Evolutionary conservation across 2,888 invertebrate species (phyloP), one percentile per base, ranked within the genome.

Genomic region (Microctonus aethiopoides): DNA sequence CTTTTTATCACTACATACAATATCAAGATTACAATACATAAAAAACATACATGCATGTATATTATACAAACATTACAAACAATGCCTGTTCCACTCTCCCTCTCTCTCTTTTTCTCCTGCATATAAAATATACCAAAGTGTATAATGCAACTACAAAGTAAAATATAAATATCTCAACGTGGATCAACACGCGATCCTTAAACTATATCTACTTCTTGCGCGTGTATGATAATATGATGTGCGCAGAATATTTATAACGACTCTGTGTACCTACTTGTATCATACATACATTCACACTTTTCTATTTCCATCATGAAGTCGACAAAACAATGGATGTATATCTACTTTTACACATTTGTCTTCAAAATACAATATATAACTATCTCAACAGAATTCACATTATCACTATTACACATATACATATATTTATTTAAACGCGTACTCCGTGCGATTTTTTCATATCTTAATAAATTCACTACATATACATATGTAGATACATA

Each of bases 171-270:
- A 86, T 86, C 86, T 85, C 77, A 75, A 74, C 76, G 79, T 75
- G 72, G 82, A 86, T 86, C 86, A 83, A 84, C 86, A 86, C 85
- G 86, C 86, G 83, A 86, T 80, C 80, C 78, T 74, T 78, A 75
- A 78, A 76, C 77, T 74, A 74, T 74, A 74, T 74, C 62, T 57
- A 61, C 46, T 68, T 68, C 69, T 71, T 67, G 68, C 71, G 67
- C 71, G 67, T 72, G 72, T 62, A 62, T 20, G 46, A 4, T 39
- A n/a, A 46, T 46, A 46, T 46, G 46, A 46, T 46, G 46, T 16
- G 46, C 16, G 16, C 46, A 46, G 46, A 46, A 46, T 46, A 20
- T n/a, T n/a, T 46, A 46, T 46, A 46, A 46, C 16, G 16, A n/a
- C 3, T 3, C 46, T 16, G 46, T n/a, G n/a, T n/a, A n/a, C n/a